Base-by-base conservation (phyloP, 2,888 invertebrate species). In the Tethea ocularis region DNA sequence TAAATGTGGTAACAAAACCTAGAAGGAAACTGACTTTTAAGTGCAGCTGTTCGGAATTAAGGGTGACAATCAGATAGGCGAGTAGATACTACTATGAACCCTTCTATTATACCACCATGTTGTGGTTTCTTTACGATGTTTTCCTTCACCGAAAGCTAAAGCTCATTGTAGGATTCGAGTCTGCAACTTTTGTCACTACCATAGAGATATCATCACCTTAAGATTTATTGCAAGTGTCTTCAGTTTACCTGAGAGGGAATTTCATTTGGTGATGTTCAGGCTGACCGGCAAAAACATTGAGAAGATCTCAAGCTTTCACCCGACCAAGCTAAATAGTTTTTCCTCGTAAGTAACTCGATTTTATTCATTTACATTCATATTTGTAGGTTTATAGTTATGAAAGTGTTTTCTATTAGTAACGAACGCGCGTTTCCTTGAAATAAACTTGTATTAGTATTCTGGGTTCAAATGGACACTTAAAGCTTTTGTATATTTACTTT, bases 401-500 rank as follows among this genome's bases (percentile, higher is more conserved):
- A 46, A 46, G 46, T 46, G 17, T 20, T 46, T 46, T 46, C 46
- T 20, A 46, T 46, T 46, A 17, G 17, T 20, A 46, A 46, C 20
- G 10, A 41, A 15, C 41, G 41, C 52, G 46, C 51, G 36, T 57
- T 61, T 61, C 54, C 61, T 52, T 56, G 56, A 58, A 60, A 60
- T 54, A 58, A 53, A 58, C 56, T 51, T 20, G 51, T 38, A 11
- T n/a, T 57, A 60, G 51, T 46, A 61, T 61, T 56, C 53, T 29
- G 1, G 17, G 53, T 29, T 29, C 53, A 52, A 56, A 57, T 54
- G 60, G 17, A 52, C 23, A 46, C 36, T 26, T 59, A 7, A 41
- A 7, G 33, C 33, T 33, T 26, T 56, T 63, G 57, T 33, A 56
- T 61, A 57, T 64, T 59, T 61, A 63, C 58, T 63, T 61, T 58